Evolutionary conservation across 2,888 invertebrate genomes (phyloP).

Genomic region (Phalera bucephala): DNA sequence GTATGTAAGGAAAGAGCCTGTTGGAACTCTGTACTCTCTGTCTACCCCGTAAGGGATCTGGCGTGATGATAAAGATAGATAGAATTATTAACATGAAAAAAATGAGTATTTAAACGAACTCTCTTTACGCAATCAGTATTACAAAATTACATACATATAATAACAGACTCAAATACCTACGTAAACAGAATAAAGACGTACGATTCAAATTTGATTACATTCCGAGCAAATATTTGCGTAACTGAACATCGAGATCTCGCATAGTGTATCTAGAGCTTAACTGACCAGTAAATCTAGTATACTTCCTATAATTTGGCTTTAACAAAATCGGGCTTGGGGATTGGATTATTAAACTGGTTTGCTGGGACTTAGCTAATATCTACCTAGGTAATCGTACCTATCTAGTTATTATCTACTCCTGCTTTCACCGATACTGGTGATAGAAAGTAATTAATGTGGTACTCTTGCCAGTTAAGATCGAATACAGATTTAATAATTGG

Average conservation of each 20-base stretch:
- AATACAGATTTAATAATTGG: constrained; percentile 3
- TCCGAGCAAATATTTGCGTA: constrained; percentile 29
- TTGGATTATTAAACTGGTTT: constrained; percentile 49
- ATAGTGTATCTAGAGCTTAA: constrained; percentile 12
- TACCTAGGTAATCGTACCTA: too few relatives aligned
- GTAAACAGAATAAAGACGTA: constrained; percentile 12
- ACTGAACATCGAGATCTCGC: constrained; percentile 10
- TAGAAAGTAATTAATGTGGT: constrained; percentile 31
- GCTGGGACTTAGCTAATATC: constrained; percentile 35
- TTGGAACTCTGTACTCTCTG: too few relatives aligned
- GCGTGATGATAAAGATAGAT: too few relatives aligned
- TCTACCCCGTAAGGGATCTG: too few relatives aligned
- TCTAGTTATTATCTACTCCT: too few relatives aligned
- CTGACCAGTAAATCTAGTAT: neutral
- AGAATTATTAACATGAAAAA: too few relatives aligned
- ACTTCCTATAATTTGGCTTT: constrained; percentile 60
- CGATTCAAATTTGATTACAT: constrained; percentile 21
- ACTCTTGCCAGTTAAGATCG: constrained; percentile 23
- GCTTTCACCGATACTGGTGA: constrained; percentile 46
- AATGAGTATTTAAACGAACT: too few relatives aligned
- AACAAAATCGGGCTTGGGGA: constrained; percentile 47
- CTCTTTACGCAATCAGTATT: too few relatives aligned
- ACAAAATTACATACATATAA: too few relatives aligned
- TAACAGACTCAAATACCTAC: too few relatives aligned
- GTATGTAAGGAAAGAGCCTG: too few relatives aligned